A percentile compares a stretch with the other conserved stretches of the same genome.
phyloP scores from a whole-genome alignment of 2,113 vertebrate genomes.

The Vulpes lagopus region DNA sequence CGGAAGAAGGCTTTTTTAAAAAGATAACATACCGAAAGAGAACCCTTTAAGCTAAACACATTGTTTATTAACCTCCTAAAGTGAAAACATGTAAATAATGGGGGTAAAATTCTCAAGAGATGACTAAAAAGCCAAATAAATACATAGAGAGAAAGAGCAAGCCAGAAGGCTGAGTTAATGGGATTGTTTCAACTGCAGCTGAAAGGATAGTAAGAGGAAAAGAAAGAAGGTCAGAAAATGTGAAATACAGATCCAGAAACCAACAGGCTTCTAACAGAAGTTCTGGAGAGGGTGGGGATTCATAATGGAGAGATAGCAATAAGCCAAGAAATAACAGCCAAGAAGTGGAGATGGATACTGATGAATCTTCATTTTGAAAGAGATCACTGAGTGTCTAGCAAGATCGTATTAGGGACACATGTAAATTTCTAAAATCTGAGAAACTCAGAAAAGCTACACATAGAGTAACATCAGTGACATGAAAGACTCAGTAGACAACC shows the following conservation, averaged over 20 bases:
- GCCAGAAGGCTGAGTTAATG: background rate
- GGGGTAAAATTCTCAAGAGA: background rate
- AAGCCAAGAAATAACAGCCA: background rate
- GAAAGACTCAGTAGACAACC: background rate
- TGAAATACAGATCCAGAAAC: background rate
- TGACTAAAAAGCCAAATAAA: constrained; percentile 23
- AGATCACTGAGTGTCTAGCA: background rate
- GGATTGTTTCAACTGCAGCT: background rate
- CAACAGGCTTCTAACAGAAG: background rate
- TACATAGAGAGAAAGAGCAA: background rate
- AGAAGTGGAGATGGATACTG: background rate
- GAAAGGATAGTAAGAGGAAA: background rate
- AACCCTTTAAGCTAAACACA: background rate
- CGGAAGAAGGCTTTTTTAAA: background rate
- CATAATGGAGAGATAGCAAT: background rate
- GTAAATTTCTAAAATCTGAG: background rate
- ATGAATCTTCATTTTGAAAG: background rate
- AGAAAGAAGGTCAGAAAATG: background rate
- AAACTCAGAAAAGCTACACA: background rate
- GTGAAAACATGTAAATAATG: background rate
- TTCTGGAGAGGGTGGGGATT: background rate
- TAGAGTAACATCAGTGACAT: background rate
- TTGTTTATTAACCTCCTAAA: background rate
- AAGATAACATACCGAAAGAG: background rate
- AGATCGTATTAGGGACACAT: background rate